phyloP scores from a whole-genome alignment of 2,113 vertebrate species.

The Antechinus stuartii region DNA sequence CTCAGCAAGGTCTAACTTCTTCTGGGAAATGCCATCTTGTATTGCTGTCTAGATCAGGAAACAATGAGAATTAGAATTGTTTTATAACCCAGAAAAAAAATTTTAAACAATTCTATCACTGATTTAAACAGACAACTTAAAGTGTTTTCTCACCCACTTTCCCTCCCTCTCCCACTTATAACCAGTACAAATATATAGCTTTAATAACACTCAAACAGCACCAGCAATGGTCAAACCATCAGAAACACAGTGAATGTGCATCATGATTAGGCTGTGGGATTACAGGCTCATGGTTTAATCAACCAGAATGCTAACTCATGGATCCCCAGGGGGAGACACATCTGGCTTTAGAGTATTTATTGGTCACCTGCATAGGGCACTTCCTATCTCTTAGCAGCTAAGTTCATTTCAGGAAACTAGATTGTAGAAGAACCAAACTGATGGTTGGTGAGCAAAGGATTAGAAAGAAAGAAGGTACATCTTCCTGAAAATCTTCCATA shows the following conservation, averaged over 20 bases:
- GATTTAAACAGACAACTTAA: too few species aligned
- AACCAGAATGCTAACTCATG: not conserved
- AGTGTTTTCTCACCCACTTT: too few species aligned
- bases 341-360: not conserved
- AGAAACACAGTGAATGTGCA: not conserved
- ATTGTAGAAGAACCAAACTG: not conserved
- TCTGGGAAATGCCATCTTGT: slow-evolving; percentile 88
- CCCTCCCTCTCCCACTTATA: not conserved
- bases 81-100: slow-evolving; percentile 24
- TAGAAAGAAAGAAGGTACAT: not conserved
- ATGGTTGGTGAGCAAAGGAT: not conserved
- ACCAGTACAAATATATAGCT: not conserved
- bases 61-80: slow-evolving; percentile 16
- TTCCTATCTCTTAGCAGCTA: not conserved
- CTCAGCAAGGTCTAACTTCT: slow-evolving; percentile 89
- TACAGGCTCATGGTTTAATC: not conserved
- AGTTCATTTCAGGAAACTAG: not conserved
- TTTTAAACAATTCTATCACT: not conserved
- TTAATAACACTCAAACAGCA: not conserved
- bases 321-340: not conserved
- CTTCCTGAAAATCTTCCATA: not conserved
- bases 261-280: not conserved
- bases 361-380: not conserved
- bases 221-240: not conserved
- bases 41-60: slow-evolving; percentile 81